These are phyloP conservation scores for Erebia ligea DNA, from an alignment of 2,888 invertebrate species.

Conservation along the genomic window DNA sequence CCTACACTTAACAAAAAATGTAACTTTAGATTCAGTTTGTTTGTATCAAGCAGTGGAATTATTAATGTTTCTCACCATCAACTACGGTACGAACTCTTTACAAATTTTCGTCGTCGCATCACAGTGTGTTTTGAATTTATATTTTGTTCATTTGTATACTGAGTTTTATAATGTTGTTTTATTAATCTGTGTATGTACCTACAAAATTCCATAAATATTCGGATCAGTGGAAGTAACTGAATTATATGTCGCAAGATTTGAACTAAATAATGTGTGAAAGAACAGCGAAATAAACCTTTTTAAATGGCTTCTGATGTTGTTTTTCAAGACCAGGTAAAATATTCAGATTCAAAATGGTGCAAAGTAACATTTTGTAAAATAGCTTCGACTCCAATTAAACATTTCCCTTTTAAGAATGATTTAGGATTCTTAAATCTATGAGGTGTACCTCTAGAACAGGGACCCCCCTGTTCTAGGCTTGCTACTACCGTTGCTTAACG, in stretches of 20 bases:
- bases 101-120: constrained; percentile 6
- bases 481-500: no score
- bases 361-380: constrained; percentile 1
- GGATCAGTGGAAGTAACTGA: no score
- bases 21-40: constrained; percentile 8
- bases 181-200: no score
- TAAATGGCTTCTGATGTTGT: neutral
- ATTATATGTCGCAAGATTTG: no score
- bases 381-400: neutral
- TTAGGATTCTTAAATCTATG: no score
- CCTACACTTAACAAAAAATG: neutral
- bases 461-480: no score
- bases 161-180: neutral
- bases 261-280: neutral
- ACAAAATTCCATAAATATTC: no score
- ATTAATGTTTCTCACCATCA: constrained; percentile 15
- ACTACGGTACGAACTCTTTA: neutral
- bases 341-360: neutral
- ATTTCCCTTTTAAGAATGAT: constrained; percentile 2
- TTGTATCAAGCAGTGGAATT: constrained; percentile 12
- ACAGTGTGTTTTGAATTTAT: neutral
- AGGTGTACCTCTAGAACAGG: no score
- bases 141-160: constrained; percentile 1
- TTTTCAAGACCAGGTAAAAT: neutral
- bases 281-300: neutral